Percentiles rank a stretch among this genome's conserved stretches.
These are phyloP conservation scores for Serrognathus titanus DNA, from an alignment of 2,888 invertebrate genomes.

Conservation along the genomic window DNA sequence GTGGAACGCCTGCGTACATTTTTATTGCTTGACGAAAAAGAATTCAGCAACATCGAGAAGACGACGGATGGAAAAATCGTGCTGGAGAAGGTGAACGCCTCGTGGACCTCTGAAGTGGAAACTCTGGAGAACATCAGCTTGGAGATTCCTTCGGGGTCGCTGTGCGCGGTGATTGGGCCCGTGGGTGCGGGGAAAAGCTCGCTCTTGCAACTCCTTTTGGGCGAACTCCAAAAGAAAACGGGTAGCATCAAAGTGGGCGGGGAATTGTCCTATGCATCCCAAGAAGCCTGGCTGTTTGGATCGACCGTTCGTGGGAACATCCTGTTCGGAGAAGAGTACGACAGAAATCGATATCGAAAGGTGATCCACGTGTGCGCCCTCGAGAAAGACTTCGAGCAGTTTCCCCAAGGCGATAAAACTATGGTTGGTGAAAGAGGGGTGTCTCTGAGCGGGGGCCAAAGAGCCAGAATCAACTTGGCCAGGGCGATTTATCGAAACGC, in stretches of 20 bases:
- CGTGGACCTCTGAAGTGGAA: constrained; percentile 31
- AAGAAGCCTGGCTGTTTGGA: constrained; percentile 65
- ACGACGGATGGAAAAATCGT: constrained; percentile 17
- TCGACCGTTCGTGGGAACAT: constrained; percentile 65
- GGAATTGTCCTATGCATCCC: constrained; percentile 57
- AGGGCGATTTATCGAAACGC: constrained; percentile 75
- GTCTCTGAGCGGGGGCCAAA: constrained; percentile 76
- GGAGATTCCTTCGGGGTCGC: constrained; percentile 50
- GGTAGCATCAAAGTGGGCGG: constrained; percentile 57
- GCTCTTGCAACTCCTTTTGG: constrained; percentile 57
- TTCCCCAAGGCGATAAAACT: constrained; percentile 54
- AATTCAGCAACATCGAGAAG: constrained; percentile 25
- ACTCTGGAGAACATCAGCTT: constrained; percentile 45
- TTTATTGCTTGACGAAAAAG: constrained; percentile 56
- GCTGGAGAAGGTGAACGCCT: constrained; percentile 34
- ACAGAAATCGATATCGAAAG: constrained; percentile 47
- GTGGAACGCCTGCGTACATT: constrained; percentile 56
- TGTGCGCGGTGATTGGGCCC: constrained; percentile 68
- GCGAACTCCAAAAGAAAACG: constrained; percentile 54
- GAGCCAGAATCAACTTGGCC: constrained; percentile 74
- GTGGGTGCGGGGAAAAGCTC: constrained; percentile 81
- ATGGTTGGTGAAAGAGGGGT: constrained; percentile 69
- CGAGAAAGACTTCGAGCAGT: constrained; percentile 61
- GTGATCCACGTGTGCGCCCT: constrained; percentile 61
- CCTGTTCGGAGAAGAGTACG: constrained; percentile 58